Evolutionary conservation across 2,888 invertebrate genomes (phyloP).

Genomic region (Pristionchus maxplancki): DNA sequence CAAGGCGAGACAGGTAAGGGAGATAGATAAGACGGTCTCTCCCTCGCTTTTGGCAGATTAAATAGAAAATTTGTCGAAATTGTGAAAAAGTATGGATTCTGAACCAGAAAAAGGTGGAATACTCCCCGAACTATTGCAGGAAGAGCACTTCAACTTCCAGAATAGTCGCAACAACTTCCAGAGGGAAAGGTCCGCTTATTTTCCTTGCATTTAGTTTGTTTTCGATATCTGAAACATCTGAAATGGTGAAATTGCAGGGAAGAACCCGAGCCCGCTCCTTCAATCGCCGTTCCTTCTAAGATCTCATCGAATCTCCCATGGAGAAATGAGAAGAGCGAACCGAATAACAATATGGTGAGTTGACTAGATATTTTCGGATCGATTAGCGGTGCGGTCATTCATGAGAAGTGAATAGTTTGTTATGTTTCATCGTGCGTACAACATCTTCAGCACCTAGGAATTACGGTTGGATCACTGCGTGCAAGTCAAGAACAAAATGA

Average conservation of each 20-base stretch:
- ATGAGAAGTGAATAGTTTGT: too few relatives aligned
- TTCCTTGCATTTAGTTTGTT: not conserved
- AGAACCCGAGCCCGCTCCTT: not conserved
- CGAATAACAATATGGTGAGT: slow-evolving; percentile 52
- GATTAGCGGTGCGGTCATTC: too few relatives aligned
- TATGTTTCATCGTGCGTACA: not conserved
- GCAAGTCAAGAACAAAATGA: too few relatives aligned
- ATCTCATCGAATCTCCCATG: slow-evolving; percentile 10
- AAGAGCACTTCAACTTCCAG: slow-evolving; percentile 64
- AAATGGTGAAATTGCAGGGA: not conserved
- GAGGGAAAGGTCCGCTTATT: slow-evolving; percentile 53
- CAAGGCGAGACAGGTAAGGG: slow-evolving; percentile 52
- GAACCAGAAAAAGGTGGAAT: too few relatives aligned
- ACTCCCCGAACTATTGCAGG: too few relatives aligned
- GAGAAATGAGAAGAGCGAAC: slow-evolving; percentile 49
- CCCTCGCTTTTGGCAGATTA: too few relatives aligned
- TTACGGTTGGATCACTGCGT: too few relatives aligned
- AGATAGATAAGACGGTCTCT: too few relatives aligned
- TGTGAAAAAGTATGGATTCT: too few relatives aligned
- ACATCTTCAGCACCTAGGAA: not conserved
- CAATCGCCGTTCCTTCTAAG: slow-evolving; percentile 26
- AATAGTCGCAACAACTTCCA: slow-evolving; percentile 60
- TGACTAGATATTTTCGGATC: not conserved
- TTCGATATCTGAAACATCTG: not conserved
- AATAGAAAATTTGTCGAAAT: too few relatives aligned